Base-by-base conservation (phyloP, 92 coral and sea anemone species). In the Ricordea florida region DNA sequence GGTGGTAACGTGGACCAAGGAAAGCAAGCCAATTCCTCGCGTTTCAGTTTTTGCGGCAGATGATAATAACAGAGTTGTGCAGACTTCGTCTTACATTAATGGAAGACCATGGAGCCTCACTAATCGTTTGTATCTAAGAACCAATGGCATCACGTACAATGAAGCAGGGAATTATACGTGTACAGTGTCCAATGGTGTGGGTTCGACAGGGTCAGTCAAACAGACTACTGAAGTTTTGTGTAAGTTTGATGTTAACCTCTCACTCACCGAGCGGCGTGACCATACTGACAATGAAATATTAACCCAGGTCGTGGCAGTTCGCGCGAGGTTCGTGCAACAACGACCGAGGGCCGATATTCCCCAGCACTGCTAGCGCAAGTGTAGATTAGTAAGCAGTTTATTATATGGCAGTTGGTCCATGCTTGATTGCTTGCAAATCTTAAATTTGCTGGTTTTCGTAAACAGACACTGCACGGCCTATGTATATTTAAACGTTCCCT, bases 141-240 rank as follows among this genome's bases (percentile, higher is more conserved):
- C 47, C 20, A 71, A 64, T 16, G 85, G 83, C 14, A 40, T 45
- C 18, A 76, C 82, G 21, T 76, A 62, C 61, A 32, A 22, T 11
- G 89, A 87, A 57, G 78, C 87, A 44, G 89, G 85, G 32, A 83
- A 76, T 50, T 87, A 87, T 63, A 82, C 89, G 26, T 87, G 92
- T 43, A 34, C 60, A 38, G 92, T 52, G 34, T 52, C 22, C 47
- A 82, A 74, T 53, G 45, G 58, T 10, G 60, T 73, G 22, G 66
- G 43, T 11, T 66, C 27, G 1, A 16, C 0, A 23, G 51, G 9
- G 0, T 33, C 82, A 23, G 26, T 74, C 3, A 62, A 55, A 7
- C 49, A 51, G 29, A 23, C 9, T 18, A 33, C 72, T 23, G 82
- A 87, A 28, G 68, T 87, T 24, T 56, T 87, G 25, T 74, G 93